Conservation (phyloP, 2,888 invertebrate species). For the Xylota segnis region DNA sequence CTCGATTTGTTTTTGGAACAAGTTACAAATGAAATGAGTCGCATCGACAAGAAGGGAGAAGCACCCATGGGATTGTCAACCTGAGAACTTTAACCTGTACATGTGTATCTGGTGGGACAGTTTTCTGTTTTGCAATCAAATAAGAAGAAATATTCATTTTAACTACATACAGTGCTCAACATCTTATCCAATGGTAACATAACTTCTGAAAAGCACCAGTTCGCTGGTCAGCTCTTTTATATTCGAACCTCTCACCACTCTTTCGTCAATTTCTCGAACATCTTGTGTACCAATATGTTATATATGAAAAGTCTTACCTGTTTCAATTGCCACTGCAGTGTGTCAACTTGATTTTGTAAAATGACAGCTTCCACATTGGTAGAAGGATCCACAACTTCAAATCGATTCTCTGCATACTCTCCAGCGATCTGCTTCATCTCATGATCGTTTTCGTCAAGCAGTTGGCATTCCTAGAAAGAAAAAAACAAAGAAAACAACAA, state of each 20-base stretch:
- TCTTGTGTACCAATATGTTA: not conserved
- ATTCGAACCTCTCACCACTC: slow-evolving; percentile 1
- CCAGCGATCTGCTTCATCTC: slow-evolving; percentile 60
- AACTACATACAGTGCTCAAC: too few relatives aligned
- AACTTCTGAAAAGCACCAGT: slow-evolving; percentile 20
- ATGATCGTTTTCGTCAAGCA: slow-evolving; percentile 64
- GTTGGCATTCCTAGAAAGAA: slow-evolving; percentile 74
- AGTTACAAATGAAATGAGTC: not conserved
- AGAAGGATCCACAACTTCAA: slow-evolving; percentile 76
- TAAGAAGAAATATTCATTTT: too few relatives aligned
- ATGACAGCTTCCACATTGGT: slow-evolving; percentile 86
- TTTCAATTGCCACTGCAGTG: slow-evolving; percentile 89
- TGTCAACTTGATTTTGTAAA: slow-evolving; percentile 88
- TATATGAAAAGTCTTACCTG: slow-evolving; percentile 86
- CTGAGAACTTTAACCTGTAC: not conserved
- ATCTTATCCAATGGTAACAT: not conserved
- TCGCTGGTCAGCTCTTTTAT: slow-evolving; percentile 75
- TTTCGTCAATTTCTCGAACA: not conserved
- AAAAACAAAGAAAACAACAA: slow-evolving; percentile 13
- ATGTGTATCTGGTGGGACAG: not conserved
- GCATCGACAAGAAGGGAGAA: not conserved
- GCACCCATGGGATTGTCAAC: slow-evolving; percentile 1
- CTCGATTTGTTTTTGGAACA: not conserved
- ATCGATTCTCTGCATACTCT: slow-evolving; percentile 66
- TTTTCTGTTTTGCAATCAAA: not conserved